Evolutionary conservation across 2,113 vertebrate genomes (phyloP), one percentile per base, ranked within the genome.

Genomic region (Poeciliopsis occidentalis): DNA sequence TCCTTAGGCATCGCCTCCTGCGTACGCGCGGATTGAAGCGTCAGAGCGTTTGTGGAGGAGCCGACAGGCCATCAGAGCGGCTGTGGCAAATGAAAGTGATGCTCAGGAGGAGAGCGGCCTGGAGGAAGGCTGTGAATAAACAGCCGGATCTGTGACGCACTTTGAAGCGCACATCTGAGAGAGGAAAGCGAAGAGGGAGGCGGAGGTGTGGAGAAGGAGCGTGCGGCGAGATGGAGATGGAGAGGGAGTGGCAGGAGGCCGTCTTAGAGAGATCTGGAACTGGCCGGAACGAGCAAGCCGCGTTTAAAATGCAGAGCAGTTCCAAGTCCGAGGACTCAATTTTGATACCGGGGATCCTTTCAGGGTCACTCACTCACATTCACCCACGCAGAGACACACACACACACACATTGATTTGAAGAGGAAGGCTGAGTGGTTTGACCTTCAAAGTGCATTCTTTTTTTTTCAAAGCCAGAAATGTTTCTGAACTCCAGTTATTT

Each of bases 51-150:
- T 75, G 84, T 80, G 85, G 69, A 60, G 57, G 78, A 85, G 79
- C 24, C 88, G 93, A 92, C 89, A 87, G 85, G 79, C 80, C 88
- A 74, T 93, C 90, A 91, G 78, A 75, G 83, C 79, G 24, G 51
- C 84, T 69, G 87, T 83, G 70, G 87, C 73, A 81, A 90, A 93
- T 92, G 77, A 86, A 91, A 91, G 85, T 69, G 67, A 90, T 77
- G 84, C 89, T 91, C 74, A 84, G 86, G 87, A 90, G 86, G 85
- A 86, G 86, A 69, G 61, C 85, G 0, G 85, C 91, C 86, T 44
- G 82, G 81, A 87, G 89, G 85, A 88, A 86, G 75, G 84, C 88
- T 87, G 68, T 73, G 83, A 88, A 93, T 91, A 89, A 91, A 92
- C 86, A 85, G 66, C 47, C 64, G 0, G 85, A 86, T 81, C 84